A percentile compares a stretch with the other conserved stretches of the same genome.
Conservation (phyloP, 2,888 invertebrate species). For the Drosophila mercatorum region DNA sequence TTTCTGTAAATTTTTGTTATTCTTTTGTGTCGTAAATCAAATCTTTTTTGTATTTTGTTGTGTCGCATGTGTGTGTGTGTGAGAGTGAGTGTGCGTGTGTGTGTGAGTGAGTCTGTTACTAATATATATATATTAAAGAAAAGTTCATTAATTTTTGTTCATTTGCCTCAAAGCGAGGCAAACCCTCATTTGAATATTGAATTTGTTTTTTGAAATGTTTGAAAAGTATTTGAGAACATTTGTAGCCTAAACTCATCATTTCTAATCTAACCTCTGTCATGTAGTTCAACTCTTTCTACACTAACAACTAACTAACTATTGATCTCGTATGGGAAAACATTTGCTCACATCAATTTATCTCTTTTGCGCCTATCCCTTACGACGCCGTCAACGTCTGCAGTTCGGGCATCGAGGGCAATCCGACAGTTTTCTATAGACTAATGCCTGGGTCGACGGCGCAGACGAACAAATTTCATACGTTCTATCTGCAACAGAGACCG, state of each 20-base stretch:
- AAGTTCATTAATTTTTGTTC: slow-evolving; percentile 28
- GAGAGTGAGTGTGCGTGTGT: slow-evolving; percentile 1
- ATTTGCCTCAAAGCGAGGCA: not conserved
- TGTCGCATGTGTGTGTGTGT: slow-evolving; percentile 71
- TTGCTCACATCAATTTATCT: slow-evolving; percentile 29
- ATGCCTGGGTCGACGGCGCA: slow-evolving; percentile 98
- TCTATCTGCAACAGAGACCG: slow-evolving; percentile 96
- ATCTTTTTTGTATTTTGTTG: slow-evolving; percentile 79
- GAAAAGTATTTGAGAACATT: not conserved
- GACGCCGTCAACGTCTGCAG: slow-evolving; percentile 85
- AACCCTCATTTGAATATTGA: slow-evolving; percentile 4
- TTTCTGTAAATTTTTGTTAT: slow-evolving; percentile 30
- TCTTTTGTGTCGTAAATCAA: slow-evolving; percentile 65
- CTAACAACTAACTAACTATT: slow-evolving; percentile 19
- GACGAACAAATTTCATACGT: slow-evolving; percentile 97
- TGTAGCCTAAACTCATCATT: slow-evolving; percentile 38
- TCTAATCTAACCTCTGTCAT: slow-evolving; percentile 36
- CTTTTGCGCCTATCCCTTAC: not conserved
- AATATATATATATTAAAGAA: slow-evolving; percentile 8
- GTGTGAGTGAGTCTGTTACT: slow-evolving; percentile 3
- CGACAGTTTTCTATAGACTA: slow-evolving; percentile 96
- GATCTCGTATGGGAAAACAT: not conserved
- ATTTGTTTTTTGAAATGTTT: slow-evolving; percentile 40
- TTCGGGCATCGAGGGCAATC: slow-evolving; percentile 98
- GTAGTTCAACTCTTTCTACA: slow-evolving; percentile 51